Conservation (phyloP, 2,888 invertebrate species). For the Zaprionus lineosus region DNA sequence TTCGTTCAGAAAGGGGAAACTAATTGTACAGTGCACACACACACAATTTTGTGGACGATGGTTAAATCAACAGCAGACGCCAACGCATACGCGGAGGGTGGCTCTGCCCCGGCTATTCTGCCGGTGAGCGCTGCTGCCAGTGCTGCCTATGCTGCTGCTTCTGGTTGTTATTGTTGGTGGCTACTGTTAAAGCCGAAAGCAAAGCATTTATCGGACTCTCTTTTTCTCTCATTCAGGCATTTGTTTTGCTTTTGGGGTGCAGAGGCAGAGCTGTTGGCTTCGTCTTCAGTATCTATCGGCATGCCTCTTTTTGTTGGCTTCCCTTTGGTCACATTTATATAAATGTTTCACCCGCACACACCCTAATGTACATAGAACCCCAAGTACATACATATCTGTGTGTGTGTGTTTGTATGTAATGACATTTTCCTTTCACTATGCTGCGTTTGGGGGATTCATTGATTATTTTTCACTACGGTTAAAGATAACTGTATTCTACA, state of each 20-base stretch:
- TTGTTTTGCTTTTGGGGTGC: slow-evolving; percentile 54
- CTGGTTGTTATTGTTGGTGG: slow-evolving; percentile 6
- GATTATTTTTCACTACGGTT: slow-evolving; percentile 33
- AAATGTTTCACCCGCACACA: slow-evolving; percentile 21
- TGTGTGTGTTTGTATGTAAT: slow-evolving; percentile 14
- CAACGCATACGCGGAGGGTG: slow-evolving; percentile 42
- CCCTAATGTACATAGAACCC: slow-evolving; percentile 7
- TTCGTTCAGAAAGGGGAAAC: slow-evolving; percentile 29
- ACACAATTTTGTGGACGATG: slow-evolving; percentile 19
- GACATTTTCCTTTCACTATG: slow-evolving; percentile 45
- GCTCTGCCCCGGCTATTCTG: slow-evolving; percentile 31
- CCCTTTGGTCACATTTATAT: slow-evolving; percentile 57
- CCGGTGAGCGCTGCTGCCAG: slow-evolving; percentile 8
- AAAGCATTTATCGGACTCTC: slow-evolving; percentile 12
- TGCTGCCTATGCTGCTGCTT: slow-evolving; percentile 12
- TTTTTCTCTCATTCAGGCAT: slow-evolving; percentile 21
- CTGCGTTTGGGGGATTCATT: slow-evolving; percentile 32
- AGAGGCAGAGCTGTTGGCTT: slow-evolving; percentile 19
- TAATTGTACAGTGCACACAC: slow-evolving; percentile 6
- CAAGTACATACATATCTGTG: slow-evolving; percentile 1
- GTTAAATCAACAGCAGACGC: slow-evolving; percentile 26
- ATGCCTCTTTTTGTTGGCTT: slow-evolving; percentile 76
- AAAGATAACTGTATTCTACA: slow-evolving; percentile 42
- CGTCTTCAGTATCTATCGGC: slow-evolving; percentile 68
- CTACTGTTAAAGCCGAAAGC: slow-evolving; percentile 38